Base-by-base conservation (phyloP, 2,888 invertebrate species). In the Apodemia mormo region DNA sequence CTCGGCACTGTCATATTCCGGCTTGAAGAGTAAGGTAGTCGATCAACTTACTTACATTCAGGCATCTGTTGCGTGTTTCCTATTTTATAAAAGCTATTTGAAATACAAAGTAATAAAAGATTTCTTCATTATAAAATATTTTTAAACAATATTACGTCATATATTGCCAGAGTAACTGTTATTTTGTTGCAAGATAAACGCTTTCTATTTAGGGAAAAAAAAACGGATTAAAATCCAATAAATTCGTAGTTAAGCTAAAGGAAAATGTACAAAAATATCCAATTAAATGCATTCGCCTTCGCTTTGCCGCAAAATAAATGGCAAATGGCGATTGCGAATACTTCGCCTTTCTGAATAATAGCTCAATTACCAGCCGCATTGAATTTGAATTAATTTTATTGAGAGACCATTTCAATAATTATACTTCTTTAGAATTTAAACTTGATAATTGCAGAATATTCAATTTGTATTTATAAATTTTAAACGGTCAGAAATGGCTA, bases 211-310 rank as follows among this genome's bases (percentile, higher is more conserved):
- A 68, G 69, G 71, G 68, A 8, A 71, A 74, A 71, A 74, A 74
- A 72, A 72, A 70, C 74, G 76, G 76, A 77, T 78, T 77, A 78
- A 76, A 77, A 68, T 76, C 76, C 79, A 79, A 82, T 81, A 76
- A 81, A 79, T 82, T 83, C 76, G 74, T 74, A 74, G 75, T 71
- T 74, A 73, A 74, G 74, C 75, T 74, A 68, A 76, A 74, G 66
- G 69, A 67, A 72, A 77, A 76, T 76, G 71, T 75, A 79, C 33
- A 81, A 82, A 79, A 77, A 76, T 77, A 76, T 81, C 77, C 79
- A 83, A 84, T 85, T 85, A 84, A 83, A 83, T 79, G 78, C 80
- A 78, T 79, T 75, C 74, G 75, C 74, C 70, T 75, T 77, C 76
- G 76, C 78, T 77, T 68, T 75, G 67, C 71, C 72, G 56, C 45